A percentile compares a stretch with the other conserved stretches of the same genome.
Conservation (phyloP, 2,888 invertebrate species). For the Chymomyza caudatula region DNA sequence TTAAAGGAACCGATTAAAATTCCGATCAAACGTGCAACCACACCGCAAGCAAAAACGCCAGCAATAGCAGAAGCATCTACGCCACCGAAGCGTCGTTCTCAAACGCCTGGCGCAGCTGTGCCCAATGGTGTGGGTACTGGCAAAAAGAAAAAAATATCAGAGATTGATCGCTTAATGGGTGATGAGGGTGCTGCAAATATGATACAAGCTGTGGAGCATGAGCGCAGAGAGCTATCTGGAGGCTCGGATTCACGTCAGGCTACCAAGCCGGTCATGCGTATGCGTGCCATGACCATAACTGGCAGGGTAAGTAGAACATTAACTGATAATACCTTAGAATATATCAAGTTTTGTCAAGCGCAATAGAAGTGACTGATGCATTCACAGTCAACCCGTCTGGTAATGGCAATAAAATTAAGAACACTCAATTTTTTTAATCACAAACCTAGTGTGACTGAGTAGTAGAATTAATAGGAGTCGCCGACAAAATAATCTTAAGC, state of each 20-base stretch:
- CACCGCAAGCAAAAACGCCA: constrained; percentile 25
- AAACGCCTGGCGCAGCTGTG: constrained; percentile 56
- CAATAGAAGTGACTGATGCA: too few species aligned
- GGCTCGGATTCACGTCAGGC: constrained; percentile 22
- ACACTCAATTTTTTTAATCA: too few species aligned
- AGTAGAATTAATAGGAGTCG: too few species aligned
- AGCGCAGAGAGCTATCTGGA: constrained; percentile 61
- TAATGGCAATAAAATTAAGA: too few species aligned
- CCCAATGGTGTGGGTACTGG: constrained; percentile 46
- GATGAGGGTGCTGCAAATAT: constrained; percentile 93
- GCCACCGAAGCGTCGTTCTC: constrained; percentile 59
- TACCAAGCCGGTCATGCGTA: constrained; percentile 72
- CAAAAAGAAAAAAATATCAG: constrained; percentile 81
- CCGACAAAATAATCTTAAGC: too few species aligned
- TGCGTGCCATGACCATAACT: constrained; percentile 66
- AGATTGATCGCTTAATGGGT: constrained; percentile 87
- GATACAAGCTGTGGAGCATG: constrained; percentile 86
- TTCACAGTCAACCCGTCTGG: too few species aligned
- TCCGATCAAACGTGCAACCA: constrained; percentile 32
- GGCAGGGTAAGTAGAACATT: constrained; percentile 50
- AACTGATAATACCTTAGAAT: too few species aligned
- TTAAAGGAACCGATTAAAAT: constrained; percentile 17
- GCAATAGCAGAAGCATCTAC: constrained; percentile 20
- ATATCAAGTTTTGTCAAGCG: too few species aligned
- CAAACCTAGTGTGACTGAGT: too few species aligned